Conservation (phyloP, 2,113 vertebrate genomes). For the Xerus inauris region DNA sequence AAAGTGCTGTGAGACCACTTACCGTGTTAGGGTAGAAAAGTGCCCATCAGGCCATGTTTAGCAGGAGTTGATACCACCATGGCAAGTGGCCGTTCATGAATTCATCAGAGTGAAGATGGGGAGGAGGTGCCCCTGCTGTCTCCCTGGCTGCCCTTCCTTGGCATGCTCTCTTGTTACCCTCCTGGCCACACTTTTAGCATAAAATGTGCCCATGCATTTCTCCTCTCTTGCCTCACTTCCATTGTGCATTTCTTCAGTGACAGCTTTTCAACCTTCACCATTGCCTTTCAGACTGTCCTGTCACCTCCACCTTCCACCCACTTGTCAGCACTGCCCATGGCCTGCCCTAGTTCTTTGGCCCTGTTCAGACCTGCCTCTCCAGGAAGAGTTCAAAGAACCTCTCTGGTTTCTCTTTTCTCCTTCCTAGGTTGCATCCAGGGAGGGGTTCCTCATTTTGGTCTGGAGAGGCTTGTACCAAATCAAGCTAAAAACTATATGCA, state of each 20-base stretch:
- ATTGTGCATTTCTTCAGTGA: background rate
- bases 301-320: background rate
- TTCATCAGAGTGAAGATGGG: background rate
- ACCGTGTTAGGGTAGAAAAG: background rate
- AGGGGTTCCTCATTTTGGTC: background rate
- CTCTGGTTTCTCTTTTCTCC: background rate
- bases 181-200: slow-evolving; percentile 5
- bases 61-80: background rate
- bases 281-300: background rate
- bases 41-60: background rate
- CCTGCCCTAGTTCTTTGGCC: background rate
- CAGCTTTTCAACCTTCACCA: background rate
- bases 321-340: background rate
- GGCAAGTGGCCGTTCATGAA: background rate
- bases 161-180: background rate
- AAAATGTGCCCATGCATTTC: background rate
- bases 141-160: background rate
- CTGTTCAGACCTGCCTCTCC: slow-evolving; percentile 15
- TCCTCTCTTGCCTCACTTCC: background rate
- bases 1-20: background rate
- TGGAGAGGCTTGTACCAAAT: background rate
- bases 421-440: background rate
- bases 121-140: background rate
- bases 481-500: background rate
- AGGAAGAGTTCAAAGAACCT: background rate